Percentiles rank a stretch among this genome's conserved stretches.
These are phyloP conservation scores for Apocrypta bakeri DNA, from an alignment of 1,140 invertebrate genomes.

Conservation along the genomic window DNA sequence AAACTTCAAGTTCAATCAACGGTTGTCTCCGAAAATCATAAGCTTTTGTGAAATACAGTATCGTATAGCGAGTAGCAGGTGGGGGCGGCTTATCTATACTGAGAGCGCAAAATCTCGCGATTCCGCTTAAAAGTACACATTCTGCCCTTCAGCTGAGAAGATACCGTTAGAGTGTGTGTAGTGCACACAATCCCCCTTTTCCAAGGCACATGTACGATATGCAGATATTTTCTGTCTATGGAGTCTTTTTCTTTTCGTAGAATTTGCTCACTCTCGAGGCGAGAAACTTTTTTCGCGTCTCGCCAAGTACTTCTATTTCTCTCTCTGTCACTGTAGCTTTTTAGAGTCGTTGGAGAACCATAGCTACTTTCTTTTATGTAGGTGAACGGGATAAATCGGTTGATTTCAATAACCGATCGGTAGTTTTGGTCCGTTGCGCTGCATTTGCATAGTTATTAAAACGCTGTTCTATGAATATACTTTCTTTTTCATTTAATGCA, in stretches of 20 bases:
- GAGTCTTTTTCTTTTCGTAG: neutral
- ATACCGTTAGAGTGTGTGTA: neutral
- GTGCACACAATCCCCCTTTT: neutral
- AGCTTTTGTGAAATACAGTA: no score
- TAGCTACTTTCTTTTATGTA: neutral
- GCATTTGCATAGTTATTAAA: neutral
- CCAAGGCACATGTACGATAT: neutral
- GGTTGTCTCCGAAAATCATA: neutral
- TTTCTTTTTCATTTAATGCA: neutral
- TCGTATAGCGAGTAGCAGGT: no score
- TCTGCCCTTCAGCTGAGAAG: neutral
- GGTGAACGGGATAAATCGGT: neutral
- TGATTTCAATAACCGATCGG: neutral
- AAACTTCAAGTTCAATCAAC: neutral
- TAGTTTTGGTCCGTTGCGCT: neutral
- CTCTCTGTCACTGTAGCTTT: neutral
- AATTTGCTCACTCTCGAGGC: neutral
- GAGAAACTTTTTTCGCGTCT: conserved; percentile 1
- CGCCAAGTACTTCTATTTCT: neutral
- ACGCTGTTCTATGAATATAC: neutral
- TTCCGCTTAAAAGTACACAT: neutral
- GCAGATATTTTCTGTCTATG: neutral
- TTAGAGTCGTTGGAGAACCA: neutral
- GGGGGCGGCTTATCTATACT: conserved; percentile 12
- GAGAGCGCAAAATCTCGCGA: conserved; percentile 35